Evolutionary conservation across 2,797 vertebrate species (phyloP).

Genomic region (Megalops cyprinoides): DNA sequence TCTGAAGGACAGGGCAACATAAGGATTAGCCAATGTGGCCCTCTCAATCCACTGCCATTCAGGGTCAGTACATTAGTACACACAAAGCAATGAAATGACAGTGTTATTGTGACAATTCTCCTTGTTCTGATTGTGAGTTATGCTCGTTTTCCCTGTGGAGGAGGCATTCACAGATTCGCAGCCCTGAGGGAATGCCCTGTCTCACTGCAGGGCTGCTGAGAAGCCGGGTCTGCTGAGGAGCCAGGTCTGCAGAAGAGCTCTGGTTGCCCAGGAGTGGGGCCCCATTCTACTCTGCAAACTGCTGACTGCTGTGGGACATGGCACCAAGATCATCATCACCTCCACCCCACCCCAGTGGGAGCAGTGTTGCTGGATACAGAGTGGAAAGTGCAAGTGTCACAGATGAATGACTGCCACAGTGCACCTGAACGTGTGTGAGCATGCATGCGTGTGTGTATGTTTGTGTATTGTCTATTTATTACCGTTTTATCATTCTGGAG

Average conservation of each 20-base stretch:
- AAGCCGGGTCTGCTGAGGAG: neutral
- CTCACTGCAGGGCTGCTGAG: neutral
- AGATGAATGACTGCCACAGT: too few species aligned
- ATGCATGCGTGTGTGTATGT: too few species aligned
- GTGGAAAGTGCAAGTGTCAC: neutral
- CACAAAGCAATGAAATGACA: too few species aligned
- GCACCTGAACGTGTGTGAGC: too few species aligned
- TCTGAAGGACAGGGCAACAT: conserved; percentile 49
- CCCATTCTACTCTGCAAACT: neutral
- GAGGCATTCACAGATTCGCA: neutral
- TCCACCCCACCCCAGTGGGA: neutral
- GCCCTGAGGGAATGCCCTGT: conserved; percentile 23
- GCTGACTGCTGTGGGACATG: neutral
- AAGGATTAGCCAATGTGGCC: neutral
- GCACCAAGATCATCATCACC: neutral
- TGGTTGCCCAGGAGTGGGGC: neutral
- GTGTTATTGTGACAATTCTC: neutral
- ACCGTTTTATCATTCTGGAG: neutral
- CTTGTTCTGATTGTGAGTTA: neutral
- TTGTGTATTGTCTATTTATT: neutral
- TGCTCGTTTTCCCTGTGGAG: neutral
- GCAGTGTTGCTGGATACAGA: neutral
- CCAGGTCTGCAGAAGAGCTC: neutral
- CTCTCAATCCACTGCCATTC: too few species aligned
- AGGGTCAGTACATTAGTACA: too few species aligned